Conservation (phyloP, 2,888 invertebrate species). For the Harpagoxenus sublaevis region DNA sequence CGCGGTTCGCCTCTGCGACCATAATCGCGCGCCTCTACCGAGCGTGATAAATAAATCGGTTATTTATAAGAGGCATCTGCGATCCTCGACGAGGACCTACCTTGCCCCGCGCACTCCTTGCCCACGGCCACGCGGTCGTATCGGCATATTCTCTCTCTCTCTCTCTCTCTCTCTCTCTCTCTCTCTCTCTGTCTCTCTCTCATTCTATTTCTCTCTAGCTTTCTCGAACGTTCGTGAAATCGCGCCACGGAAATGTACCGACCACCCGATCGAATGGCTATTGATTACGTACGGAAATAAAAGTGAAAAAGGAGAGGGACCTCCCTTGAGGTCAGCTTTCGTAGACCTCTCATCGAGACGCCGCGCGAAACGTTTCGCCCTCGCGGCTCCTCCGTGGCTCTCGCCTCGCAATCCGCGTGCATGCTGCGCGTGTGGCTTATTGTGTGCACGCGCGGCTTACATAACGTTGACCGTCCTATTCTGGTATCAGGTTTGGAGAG, state of each 20-base stretch:
- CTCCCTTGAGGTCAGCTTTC: constrained; percentile 56
- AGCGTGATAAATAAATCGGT: constrained; percentile 67
- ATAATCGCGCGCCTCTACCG: constrained; percentile 47
- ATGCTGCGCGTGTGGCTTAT: constrained; percentile 18
- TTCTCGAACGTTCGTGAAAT: constrained; percentile 53
- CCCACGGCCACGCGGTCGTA: background rate
- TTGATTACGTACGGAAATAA: constrained; percentile 76
- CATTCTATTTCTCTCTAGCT: background rate
- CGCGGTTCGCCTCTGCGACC: constrained; percentile 24
- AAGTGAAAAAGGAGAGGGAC: constrained; percentile 65
- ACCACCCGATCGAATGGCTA: constrained; percentile 70
- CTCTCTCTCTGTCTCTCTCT: background rate
- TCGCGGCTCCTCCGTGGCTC: background rate
- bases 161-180: constrained; percentile 21
- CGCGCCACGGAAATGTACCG: constrained; percentile 72
- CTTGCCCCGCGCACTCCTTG: constrained; percentile 42
- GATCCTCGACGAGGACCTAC: constrained; percentile 60
- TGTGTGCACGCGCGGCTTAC: constrained; percentile 42
- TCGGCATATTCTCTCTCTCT: constrained; percentile 1
- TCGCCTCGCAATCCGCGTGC: constrained; percentile 13
- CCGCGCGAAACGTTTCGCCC: constrained; percentile 12
- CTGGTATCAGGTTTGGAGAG: constrained; percentile 32
- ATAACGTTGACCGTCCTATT: constrained; percentile 52
- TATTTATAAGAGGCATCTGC: constrained; percentile 68
- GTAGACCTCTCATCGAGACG: constrained; percentile 25